Conservation (phyloP, 2,797 vertebrate genomes). For the Loris lydekkerianus region DNA sequence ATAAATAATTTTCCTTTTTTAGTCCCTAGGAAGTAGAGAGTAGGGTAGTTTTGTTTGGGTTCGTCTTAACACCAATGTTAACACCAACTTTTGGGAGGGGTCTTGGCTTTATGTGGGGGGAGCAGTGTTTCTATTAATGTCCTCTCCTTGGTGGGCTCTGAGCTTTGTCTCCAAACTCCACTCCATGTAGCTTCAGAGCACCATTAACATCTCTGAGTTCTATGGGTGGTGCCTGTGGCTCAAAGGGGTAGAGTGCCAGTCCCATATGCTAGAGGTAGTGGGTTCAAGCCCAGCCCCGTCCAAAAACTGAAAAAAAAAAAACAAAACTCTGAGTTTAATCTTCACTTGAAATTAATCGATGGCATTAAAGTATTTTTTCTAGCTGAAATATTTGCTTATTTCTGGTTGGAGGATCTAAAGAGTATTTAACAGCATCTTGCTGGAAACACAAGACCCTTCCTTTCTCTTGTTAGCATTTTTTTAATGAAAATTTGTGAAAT, state of each 20-base stretch:
- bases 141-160: constrained; percentile 24
- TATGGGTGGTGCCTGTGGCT: no score
- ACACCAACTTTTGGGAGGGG: background rate
- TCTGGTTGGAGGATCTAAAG: constrained; percentile 33
- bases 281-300: no score
- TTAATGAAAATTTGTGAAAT: background rate
- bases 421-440: background rate
- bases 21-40: background rate
- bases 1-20: background rate
- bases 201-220: background rate
- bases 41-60: background rate
- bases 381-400: background rate
- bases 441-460: background rate
- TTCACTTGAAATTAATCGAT: background rate
- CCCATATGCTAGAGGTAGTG: no score
- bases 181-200: background rate
- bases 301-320: no score
- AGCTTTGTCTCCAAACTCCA: background rate
- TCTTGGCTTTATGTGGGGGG: background rate
- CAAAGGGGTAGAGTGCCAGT: no score
- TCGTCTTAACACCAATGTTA: background rate
- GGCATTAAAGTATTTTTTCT: background rate
- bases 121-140: background rate
- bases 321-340: background rate
- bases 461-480: background rate